Conservation (phyloP, 2,797 vertebrate genomes). For the Mallotus villosus region DNA sequence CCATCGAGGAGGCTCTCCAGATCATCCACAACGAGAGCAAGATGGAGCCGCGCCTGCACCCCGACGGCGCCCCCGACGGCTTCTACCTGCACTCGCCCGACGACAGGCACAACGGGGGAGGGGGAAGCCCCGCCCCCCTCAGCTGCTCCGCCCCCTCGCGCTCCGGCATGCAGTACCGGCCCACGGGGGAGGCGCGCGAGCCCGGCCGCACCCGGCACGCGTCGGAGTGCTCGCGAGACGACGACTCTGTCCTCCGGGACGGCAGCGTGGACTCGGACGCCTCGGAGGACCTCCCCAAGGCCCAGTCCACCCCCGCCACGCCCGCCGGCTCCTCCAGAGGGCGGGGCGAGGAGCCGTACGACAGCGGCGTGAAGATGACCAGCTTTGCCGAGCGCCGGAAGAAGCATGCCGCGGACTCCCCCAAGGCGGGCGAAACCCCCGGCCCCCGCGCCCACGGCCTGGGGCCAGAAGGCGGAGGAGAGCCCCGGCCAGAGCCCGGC, state of each 20-base stretch:
- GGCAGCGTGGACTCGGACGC: constrained; percentile 83
- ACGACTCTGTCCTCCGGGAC: constrained; percentile 83
- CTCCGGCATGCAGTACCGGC: constrained; percentile 70
- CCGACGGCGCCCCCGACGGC: constrained; percentile 88
- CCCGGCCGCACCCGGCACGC: constrained; percentile 65
- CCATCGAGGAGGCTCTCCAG: constrained; percentile 91
- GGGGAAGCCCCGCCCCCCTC: constrained; percentile 55
- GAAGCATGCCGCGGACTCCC: constrained; percentile 72
- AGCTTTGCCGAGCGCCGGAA: constrained; percentile 90
- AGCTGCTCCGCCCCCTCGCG: constrained; percentile 74
- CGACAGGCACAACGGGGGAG: constrained; percentile 56
- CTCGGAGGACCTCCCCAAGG: constrained; percentile 79
- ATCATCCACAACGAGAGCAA: constrained; percentile 89
- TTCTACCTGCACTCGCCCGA: constrained; percentile 92
- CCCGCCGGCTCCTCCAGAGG: constrained; percentile 51
- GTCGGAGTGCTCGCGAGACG: constrained; percentile 79
- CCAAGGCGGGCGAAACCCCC: constrained; percentile 48
- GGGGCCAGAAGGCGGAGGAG: constrained; percentile 68
- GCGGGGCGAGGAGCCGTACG: constrained; percentile 58
- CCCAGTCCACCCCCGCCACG: constrained; percentile 69
- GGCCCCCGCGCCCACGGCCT: constrained; percentile 58
- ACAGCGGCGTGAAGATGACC: constrained; percentile 88
- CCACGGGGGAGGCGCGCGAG: constrained; percentile 54
- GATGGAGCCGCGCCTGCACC: constrained; percentile 87
- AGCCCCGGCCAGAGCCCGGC: constrained; percentile 78